Conservation (phyloP, 2,888 invertebrate genomes). For the Eurytoma adleriae region DNA sequence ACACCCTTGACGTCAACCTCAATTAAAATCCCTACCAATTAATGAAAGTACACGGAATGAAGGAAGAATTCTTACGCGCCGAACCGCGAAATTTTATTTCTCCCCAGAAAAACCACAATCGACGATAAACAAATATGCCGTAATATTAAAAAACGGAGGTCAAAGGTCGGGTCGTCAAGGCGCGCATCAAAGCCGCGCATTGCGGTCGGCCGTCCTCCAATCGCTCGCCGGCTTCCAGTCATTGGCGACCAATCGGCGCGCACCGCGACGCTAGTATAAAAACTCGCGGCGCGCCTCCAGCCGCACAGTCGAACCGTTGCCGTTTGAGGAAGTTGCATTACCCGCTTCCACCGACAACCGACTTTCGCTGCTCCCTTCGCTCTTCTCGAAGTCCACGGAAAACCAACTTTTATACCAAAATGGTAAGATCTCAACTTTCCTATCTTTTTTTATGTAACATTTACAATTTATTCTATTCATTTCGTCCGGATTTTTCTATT, state of each 20-base stretch:
- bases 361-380: slow-evolving; percentile 53
- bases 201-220: slow-evolving; percentile 48
- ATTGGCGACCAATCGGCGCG: slow-evolving; percentile 24
- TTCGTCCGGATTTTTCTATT: too few relatives aligned
- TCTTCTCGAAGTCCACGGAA: slow-evolving; percentile 22
- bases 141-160: not conserved
- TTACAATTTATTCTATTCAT: not conserved
- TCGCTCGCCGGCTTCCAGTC: not conserved
- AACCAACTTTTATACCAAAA: slow-evolving; percentile 50
- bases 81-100: not conserved
- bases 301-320: slow-evolving; percentile 54
- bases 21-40: slow-evolving; percentile 6
- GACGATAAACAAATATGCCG: not conserved
- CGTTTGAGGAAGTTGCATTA: slow-evolving; percentile 59
- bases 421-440: slow-evolving; percentile 41
- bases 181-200: slow-evolving; percentile 45
- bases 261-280: slow-evolving; percentile 33
- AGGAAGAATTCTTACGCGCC: too few relatives aligned
- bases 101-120: not conserved
- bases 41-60: not conserved
- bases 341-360: slow-evolving; percentile 60
- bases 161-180: slow-evolving; percentile 19
- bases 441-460: not conserved
- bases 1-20: not conserved
- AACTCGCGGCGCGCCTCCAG: not conserved